Base-by-base conservation (phyloP, 2,888 invertebrate genomes). In the Tryphoninae sp. region DNA sequence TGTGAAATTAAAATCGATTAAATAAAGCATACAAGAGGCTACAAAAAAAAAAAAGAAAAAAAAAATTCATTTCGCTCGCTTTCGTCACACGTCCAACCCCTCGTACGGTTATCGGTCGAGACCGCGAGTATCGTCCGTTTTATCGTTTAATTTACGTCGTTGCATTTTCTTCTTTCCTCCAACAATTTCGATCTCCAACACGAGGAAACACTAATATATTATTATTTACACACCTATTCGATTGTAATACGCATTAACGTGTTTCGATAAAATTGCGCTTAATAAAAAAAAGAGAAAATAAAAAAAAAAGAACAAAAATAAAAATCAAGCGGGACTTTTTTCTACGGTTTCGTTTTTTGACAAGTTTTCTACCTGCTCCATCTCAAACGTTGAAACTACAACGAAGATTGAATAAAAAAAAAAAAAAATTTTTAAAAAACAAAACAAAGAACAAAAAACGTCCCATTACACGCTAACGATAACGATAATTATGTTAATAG, bases 1-100 rank as follows among this genome's bases (percentile, higher is more conserved):
- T 84, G 84, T 84, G 80, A 78, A 77, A 81, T 81, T 69, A 51
- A 67, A 77, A 75, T 79, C 78, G 75, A 79, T 80, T 78, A 72
- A 64, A 81, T 77, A 73, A 77, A 33, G 55, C 68, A 68, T 61
- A 65, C 16, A 73, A 45, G 55, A 64, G 59, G 51, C 59, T 61
- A 73, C 58, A 53, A 33, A 33, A 33, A 26, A 26, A 26, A 2
- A 26, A 26, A 1, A 26, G 1, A 19, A 19, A 19, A 19, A 19
- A 19, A 19, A 1, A 19, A 19, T 58, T 75, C 62, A 61, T 58
- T 72, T 58, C 33, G 26, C 64, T 80, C 61, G 65, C 64, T 58
- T 64, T 65, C 83, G 71, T 72, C 69, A 82, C 76, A 61, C 71
- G 61, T 53, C 3, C 16, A 73, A 68, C 61, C 13, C 45, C 45